These are phyloP conservation scores for Tipula lateralis DNA, from an alignment of 2,888 invertebrate genomes.

Conservation along the genomic window DNA sequence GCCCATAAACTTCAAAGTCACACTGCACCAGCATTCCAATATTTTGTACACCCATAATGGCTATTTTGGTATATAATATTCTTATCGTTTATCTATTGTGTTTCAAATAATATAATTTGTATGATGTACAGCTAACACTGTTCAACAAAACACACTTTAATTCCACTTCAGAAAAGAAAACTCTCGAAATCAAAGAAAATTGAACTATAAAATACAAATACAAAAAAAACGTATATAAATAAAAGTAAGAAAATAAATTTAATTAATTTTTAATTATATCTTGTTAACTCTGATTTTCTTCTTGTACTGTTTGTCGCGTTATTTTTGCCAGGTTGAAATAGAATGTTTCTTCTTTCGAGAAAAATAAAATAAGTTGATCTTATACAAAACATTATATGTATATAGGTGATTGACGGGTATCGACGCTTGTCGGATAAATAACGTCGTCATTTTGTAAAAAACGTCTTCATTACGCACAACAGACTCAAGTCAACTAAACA, in stretches of 20 bases:
- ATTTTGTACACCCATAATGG: conserved; percentile 55
- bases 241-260: background rate
- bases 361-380: background rate
- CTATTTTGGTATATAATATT: background rate
- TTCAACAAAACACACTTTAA: conserved; percentile 30
- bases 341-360: background rate
- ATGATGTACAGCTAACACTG: background rate
- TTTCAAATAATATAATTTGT: background rate
- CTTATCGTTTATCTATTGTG: background rate
- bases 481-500: background rate
- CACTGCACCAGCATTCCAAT: conserved; percentile 66
- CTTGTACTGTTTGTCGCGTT: background rate
- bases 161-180: conserved; percentile 28
- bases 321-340: background rate
- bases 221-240: background rate
- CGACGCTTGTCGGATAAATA: background rate
- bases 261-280: background rate
- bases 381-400: background rate
- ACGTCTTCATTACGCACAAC: background rate
- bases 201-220: background rate
- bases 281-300: background rate
- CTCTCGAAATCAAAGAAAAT: background rate
- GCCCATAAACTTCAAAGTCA: conserved; percentile 86
- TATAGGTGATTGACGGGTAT: background rate
- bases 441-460: background rate